phyloP scores from a whole-genome alignment of 2,888 invertebrate species.

The Drosophila diplacantha region DNA sequence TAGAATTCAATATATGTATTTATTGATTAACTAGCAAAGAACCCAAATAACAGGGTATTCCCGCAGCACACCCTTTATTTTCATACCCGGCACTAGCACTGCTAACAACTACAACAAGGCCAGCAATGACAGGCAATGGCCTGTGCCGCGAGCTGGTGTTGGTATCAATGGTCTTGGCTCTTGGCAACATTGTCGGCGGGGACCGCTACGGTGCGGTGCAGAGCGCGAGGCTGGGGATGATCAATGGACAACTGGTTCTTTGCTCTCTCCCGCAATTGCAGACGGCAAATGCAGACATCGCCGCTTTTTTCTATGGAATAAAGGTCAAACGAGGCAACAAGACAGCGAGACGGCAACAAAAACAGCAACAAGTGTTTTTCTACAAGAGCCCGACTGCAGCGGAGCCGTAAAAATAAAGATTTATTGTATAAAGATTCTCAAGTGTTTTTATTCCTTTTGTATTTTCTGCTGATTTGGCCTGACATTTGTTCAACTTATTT shows the following conservation, averaged over 20 bases:
- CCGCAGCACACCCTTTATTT: neutral
- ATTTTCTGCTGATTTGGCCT: constrained; percentile 31
- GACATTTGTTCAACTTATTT: constrained; percentile 59
- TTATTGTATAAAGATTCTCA: constrained; percentile 52
- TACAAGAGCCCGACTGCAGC: constrained; percentile 15
- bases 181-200: constrained; percentile 17
- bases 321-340: constrained; percentile 59
- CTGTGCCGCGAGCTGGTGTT: constrained; percentile 24
- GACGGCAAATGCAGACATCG: constrained; percentile 60
- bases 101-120: constrained; percentile 45
- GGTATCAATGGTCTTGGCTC: constrained; percentile 30
- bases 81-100: neutral
- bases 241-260: constrained; percentile 63
- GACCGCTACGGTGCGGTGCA: neutral
- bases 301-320: constrained; percentile 51
- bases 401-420: constrained; percentile 50
- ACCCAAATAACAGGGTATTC: constrained; percentile 12
- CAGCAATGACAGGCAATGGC: constrained; percentile 42
- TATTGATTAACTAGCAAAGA: neutral
- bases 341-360: constrained; percentile 36
- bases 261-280: constrained; percentile 58
- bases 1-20: no score
- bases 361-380: constrained; percentile 62
- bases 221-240: constrained; percentile 24
- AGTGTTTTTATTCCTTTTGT: constrained; percentile 31